phyloP scores from a whole-genome alignment of 2,113 vertebrate species.

The Cyphomyrus discorhynchus region DNA sequence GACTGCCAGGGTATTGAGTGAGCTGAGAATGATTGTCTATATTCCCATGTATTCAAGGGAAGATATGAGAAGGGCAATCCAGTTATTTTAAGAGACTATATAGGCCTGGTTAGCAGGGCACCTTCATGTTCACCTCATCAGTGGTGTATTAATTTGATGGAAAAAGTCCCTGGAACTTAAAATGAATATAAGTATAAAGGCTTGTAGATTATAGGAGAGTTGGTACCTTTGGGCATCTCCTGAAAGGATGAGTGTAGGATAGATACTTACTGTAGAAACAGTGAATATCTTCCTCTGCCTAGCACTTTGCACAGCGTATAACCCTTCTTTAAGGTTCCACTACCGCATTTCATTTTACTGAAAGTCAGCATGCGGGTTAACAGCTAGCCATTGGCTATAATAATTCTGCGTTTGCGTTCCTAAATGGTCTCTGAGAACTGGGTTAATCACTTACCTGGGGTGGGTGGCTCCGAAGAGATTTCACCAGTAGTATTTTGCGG shows the following conservation, averaged over 20 bases:
- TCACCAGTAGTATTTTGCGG: not conserved
- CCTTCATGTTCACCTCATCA: not conserved
- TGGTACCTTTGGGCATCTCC: not conserved
- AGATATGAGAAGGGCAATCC: not conserved
- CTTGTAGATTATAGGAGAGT: not conserved
- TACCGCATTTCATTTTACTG: not conserved
- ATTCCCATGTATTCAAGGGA: not conserved
- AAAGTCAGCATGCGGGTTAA: not conserved
- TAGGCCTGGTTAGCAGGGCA: not conserved
- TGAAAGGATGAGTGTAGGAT: not conserved
- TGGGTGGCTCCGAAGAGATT: not conserved
- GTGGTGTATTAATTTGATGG: not conserved
- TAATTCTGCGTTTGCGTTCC: not conserved
- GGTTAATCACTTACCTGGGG: constrained; percentile 3
- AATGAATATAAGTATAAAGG: not conserved
- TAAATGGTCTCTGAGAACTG: not conserved
- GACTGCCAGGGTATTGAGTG: not conserved
- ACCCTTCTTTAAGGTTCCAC: not conserved
- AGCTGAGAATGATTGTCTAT: not conserved
- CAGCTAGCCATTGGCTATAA: constrained; percentile 1
- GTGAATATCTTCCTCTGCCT: not conserved
- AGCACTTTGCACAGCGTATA: not conserved
- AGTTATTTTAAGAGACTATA: not conserved
- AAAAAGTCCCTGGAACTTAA: not conserved
- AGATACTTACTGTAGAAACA: not conserved